Conservation (phyloP, 2,113 vertebrate species). For the Chlamydotis undulata region DNA sequence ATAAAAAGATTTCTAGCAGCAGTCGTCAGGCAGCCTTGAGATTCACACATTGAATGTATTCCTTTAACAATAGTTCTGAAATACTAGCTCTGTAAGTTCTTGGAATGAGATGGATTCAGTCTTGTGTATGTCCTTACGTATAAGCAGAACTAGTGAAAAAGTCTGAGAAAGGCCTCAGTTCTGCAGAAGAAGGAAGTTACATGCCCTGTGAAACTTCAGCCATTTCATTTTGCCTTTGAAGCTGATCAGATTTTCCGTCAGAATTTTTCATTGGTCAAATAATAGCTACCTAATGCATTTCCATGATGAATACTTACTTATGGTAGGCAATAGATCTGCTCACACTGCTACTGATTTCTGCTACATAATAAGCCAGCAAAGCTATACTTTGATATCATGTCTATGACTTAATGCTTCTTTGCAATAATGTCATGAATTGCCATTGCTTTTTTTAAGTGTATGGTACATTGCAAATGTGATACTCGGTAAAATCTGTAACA, state of each 20-base stretch:
- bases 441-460: background rate
- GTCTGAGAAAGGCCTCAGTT: background rate
- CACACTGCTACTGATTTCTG: background rate
- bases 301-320: background rate
- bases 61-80: background rate
- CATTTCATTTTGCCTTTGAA: background rate
- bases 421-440: background rate
- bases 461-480: background rate
- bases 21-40: background rate
- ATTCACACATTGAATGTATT: background rate
- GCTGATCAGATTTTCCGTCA: background rate
- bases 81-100: background rate
- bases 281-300: background rate
- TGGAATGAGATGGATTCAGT: background rate
- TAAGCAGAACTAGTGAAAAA: background rate
- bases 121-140: background rate
- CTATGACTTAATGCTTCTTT: background rate
- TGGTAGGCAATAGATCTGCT: background rate
- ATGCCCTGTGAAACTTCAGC: background rate
- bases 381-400: background rate
- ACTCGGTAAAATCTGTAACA: background rate
- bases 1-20: background rate
- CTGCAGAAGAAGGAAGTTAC: background rate
- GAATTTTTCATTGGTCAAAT: background rate
- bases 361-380: background rate